Base-by-base conservation (phyloP, 2,888 invertebrate species). In the Drosophila anomalata region DNA sequence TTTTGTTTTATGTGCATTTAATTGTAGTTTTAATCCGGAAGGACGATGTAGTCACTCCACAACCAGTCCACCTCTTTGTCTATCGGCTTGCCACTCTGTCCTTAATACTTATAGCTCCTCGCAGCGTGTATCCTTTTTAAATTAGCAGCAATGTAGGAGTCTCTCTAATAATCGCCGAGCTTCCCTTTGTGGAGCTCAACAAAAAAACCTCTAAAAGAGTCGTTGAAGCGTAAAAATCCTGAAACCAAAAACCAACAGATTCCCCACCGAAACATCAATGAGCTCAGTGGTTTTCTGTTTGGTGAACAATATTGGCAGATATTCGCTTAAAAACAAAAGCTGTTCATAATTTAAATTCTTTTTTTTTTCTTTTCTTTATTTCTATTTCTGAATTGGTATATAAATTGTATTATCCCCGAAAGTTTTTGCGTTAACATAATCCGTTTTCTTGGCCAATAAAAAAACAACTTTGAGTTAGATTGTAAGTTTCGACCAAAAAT, bases 1-100 rank as follows among this genome's bases (percentile, higher is more conserved):
- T 87, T 81, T 81, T 81, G 77, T 85, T 89, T 88, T 85, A 88
- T 89, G 83, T 75, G 88, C 85, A 87, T 87, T 89, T 89, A 89
- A 88, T 89, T 89, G 87, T 88, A 85, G 77, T 87, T 88, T 83
- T 87, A 87, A 87, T 78, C 79, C 79, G 65, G 66, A 74, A 50
- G 51, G 17, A 66, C 39, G 48, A 47, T 20, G 41, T 42, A 14
- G 41, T n/a, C 53, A 57, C 59, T 42, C 60, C 56, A 53, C 51
- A 56, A 47, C 59, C 36, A 26, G 42, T 22, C 11, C 9, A 14
- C 33, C 20, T 14, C 12, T 7, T 12, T 20, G 11, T 3, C 36
- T 50, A n/a, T 26, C 29, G 12, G 17, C 20, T 41, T 39, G 11
- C 9, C 36, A 60, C 59, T 6, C 47, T 36, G 9, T 11, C 17